phyloP scores from a whole-genome alignment of 2,888 invertebrate genomes.

The Crossocerus cetratus region DNA sequence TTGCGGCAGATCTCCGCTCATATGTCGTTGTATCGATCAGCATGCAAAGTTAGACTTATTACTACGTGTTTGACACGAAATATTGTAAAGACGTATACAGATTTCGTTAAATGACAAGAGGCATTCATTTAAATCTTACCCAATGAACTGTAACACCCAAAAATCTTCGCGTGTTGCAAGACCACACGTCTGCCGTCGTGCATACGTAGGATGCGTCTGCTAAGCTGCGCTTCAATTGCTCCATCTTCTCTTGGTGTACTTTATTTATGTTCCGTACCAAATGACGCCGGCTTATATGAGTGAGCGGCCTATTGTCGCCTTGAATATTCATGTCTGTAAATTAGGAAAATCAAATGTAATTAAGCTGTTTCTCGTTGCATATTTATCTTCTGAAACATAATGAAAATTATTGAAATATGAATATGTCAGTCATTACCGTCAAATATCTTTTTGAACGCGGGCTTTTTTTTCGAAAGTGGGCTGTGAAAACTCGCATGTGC shows the following conservation, averaged over 20 bases:
- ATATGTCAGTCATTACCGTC: background rate
- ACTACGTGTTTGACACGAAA: background rate
- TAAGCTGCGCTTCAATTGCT: background rate
- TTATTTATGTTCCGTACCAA: background rate
- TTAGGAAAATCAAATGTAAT: background rate
- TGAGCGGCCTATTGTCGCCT: background rate
- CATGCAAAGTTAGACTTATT: background rate
- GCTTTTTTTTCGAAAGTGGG: background rate
- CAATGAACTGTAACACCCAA: conserved; percentile 38
- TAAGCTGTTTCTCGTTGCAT: background rate
- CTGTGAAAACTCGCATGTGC: background rate
- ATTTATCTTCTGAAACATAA: background rate
- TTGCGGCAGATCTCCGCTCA: conserved; percentile 27
- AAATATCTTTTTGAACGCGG: background rate
- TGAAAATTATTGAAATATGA: background rate
- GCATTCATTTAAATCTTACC: conserved; percentile 24
- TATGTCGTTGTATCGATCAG: conserved; percentile 16
- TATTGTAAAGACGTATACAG: background rate
- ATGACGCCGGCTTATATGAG: background rate
- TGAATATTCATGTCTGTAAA: background rate
- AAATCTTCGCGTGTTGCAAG: conserved; percentile 26
- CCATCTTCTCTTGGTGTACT: background rate
- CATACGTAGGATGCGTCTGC: conserved; percentile 23
- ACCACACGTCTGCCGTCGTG: conserved; percentile 38
- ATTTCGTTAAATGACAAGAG: background rate